Evolutionary conservation across 2,113 vertebrate genomes (phyloP).

Genomic region (Heterotilapia buettikoferi): DNA sequence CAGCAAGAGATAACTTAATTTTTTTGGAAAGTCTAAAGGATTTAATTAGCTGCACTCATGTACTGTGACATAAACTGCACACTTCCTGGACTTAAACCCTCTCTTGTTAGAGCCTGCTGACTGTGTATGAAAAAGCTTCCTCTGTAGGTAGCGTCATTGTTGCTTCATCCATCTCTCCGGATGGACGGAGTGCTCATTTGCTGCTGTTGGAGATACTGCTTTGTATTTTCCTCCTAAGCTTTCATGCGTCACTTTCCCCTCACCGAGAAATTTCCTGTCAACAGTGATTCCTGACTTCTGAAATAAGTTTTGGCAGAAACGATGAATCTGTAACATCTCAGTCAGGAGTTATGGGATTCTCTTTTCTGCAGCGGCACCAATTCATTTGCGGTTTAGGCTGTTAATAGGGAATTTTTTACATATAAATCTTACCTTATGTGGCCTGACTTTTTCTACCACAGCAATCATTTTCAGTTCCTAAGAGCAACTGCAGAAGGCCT

Average conservation of each 20-base stretch:
- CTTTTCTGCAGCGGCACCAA: background rate
- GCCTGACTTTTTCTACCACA: background rate
- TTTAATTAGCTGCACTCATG: constrained; percentile 39
- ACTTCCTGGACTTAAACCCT: background rate
- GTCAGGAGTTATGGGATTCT: background rate
- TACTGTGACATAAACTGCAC: constrained; percentile 18
- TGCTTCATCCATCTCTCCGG: constrained; percentile 11
- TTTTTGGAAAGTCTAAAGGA: constrained; percentile 20
- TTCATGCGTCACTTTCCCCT: background rate
- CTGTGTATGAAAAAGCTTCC: background rate
- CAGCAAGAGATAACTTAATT: constrained; percentile 47
- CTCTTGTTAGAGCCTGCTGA: background rate
- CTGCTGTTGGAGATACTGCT: background rate
- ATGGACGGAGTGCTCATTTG: background rate
- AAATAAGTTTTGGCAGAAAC: constrained; percentile 23
- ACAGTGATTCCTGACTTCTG: constrained; percentile 11
- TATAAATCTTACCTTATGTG: background rate
- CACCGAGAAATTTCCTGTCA: background rate
- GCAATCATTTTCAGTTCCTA: background rate
- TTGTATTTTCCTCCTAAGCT: constrained; percentile 26
- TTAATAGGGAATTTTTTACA: background rate
- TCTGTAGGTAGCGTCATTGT: constrained; percentile 5
- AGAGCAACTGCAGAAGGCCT: background rate
- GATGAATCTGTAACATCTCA: constrained; percentile 27
- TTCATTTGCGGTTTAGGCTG: background rate